phyloP scores from a whole-genome alignment of 2,113 vertebrate species.

The Prietella phreatophila region DNA sequence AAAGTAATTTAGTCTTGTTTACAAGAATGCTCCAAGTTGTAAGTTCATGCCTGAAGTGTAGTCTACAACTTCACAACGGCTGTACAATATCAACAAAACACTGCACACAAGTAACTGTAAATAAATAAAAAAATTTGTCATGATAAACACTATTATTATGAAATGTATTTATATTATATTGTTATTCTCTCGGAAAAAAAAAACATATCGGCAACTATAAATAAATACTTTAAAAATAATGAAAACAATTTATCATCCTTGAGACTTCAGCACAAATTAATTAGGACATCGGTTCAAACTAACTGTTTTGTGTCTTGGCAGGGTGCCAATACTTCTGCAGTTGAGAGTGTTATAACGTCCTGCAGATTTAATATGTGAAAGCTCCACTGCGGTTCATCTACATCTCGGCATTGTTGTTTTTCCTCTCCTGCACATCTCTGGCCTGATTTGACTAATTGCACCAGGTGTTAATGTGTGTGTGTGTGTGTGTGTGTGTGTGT shows the following conservation, averaged over 20 bases:
- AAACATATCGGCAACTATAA: not conserved
- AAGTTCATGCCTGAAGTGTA: not conserved
- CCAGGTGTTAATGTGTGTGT: slow-evolving; percentile 55
- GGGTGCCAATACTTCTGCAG: slow-evolving; percentile 4
- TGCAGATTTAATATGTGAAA: not conserved
- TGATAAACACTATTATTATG: not conserved
- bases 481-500: slow-evolving; percentile 37
- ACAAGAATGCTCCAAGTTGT: not conserved
- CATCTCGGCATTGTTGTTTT: slow-evolving; percentile 39
- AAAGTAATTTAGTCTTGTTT: not conserved
- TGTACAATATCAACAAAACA: not conserved
- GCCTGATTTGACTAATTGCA: slow-evolving; percentile 47
- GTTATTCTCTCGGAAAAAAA: not conserved
- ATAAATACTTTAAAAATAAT: not conserved
- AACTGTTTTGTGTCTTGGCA: not conserved
- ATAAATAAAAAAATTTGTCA: not conserved
- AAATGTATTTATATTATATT: not conserved
- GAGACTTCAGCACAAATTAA: not conserved
- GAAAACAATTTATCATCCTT: not conserved
- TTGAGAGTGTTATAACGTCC: not conserved
- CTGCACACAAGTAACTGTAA: not conserved
- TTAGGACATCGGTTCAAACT: not conserved
- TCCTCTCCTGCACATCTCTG: slow-evolving; percentile 31
- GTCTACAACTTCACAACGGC: not conserved
- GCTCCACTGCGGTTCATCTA: not conserved